Base-by-base conservation (phyloP, 1,140 invertebrate species). In the Monochamus saltuarius region DNA sequence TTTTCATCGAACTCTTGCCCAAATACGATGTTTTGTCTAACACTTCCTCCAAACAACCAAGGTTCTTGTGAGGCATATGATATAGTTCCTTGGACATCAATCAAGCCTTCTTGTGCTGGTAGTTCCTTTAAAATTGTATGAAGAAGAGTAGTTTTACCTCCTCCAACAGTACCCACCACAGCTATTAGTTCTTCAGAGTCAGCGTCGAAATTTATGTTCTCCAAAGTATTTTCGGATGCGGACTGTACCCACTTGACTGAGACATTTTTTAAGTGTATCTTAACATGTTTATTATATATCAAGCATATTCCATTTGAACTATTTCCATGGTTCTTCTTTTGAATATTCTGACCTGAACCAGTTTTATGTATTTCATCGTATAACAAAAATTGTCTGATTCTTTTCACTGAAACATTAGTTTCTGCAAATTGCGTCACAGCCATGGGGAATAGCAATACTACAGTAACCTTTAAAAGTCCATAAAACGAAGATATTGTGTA, bases 81-180 rank as follows among this genome's bases (percentile, higher is more conserved):
- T 4, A 87, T 71, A 49, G 70, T 77, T 37, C 86, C 85, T 10
- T 72, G 59, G 0, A 71, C 43, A 11, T 52, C 45, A 10, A 71
- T 9, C 1, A 16, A 51, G 8, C 75, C 75, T 13, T 37, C 34
- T 37, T 73, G 73, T 0, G 89, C 66, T 2, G 87, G 87, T 29
- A 96, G 71, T 78, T 97, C 94, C 49, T 84, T 80, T 6, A 97
- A 79, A 50, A 97, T 81, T 2, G 86, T 82, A 72, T 95, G 87
- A 9, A 96, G 77, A 2, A 97, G 75, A 11, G 92, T 94, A 67
- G 87, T 85, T 79, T 90, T 90, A 56, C 89, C 89, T 35, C 85
- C 78, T 37, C 89, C 88, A 16, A 90, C 87, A 19, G 84, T 81
- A 14, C 89, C 89, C 62, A 91, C 84, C 1, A 90, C 79, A 2